A percentile compares a stretch with the other conserved stretches of the same genome.
Evolutionary conservation across 2,113 vertebrate species (phyloP).

Genomic region (Hydrochoerus hydrochaeris): DNA sequence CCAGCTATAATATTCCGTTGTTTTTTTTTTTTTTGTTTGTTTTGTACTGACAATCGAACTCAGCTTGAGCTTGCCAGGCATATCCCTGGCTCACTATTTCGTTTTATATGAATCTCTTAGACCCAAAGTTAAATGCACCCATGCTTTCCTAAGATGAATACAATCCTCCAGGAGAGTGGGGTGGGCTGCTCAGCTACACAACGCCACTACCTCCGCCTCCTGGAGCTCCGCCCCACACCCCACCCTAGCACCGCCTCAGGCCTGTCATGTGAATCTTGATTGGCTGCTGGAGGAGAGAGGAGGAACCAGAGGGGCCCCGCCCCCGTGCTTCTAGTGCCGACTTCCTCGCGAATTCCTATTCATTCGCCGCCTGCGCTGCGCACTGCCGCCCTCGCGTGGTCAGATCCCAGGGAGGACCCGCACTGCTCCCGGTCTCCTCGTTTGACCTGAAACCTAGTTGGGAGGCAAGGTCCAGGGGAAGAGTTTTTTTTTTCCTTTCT

Average conservation of each 20-base stretch:
- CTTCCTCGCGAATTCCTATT: background rate
- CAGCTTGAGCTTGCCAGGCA: too few relatives aligned
- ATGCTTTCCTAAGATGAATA: background rate
- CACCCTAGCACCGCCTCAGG: rapidly evolving
- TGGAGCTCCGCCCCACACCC: background rate
- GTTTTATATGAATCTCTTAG: background rate
- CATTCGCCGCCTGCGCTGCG: rapidly evolving
- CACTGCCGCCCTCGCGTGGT: background rate
- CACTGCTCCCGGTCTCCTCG: background rate
- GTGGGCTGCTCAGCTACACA: rapidly evolving
- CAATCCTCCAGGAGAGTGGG: background rate
- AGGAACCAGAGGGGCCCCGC: background rate
- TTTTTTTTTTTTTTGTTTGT: too few relatives aligned
- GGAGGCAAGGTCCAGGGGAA: background rate
- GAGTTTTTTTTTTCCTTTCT: background rate
- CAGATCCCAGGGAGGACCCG: background rate
- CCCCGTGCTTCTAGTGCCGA: rapidly evolving
- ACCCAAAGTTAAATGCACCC: background rate
- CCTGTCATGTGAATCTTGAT: background rate
- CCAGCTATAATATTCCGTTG: too few relatives aligned
- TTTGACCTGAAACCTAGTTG: background rate
- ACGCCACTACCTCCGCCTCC: rapidly evolving
- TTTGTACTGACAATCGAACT: too few relatives aligned
- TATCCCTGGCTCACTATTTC: background rate
- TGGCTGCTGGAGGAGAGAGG: background rate